Conservation (phyloP, 1,140 invertebrate genomes). For the Drosophila cardini region DNA sequence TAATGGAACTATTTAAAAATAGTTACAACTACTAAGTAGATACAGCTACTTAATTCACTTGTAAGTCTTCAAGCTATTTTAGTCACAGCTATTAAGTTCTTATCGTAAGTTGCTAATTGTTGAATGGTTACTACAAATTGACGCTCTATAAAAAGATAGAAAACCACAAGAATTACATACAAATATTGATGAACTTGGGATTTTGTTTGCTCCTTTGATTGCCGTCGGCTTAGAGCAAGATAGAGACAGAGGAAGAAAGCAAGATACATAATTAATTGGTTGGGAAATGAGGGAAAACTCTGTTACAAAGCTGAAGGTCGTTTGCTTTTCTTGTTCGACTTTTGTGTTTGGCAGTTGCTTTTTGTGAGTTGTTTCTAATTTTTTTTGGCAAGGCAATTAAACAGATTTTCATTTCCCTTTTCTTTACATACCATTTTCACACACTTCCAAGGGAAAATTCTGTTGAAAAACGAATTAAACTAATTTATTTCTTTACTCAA, state of each 20-base stretch:
- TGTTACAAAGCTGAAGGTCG: constrained; percentile 52
- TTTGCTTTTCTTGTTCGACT: constrained; percentile 54
- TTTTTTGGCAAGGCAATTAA: constrained; percentile 45
- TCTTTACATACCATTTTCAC: constrained; percentile 35
- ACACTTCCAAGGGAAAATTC: not conserved
- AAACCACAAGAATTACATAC: constrained; percentile 39
- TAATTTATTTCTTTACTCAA: not conserved
- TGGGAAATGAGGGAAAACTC: not conserved
- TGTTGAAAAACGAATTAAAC: not conserved
- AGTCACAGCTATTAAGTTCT: constrained; percentile 6
- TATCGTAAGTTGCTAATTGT: constrained; percentile 34
- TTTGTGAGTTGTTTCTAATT: constrained; percentile 9
- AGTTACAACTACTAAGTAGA: too few species aligned
- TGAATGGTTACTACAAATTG: constrained; percentile 35
- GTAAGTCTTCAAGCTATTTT: constrained; percentile 1
- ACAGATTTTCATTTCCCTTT: constrained; percentile 49
- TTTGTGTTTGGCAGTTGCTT: constrained; percentile 17
- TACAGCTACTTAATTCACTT: not conserved
- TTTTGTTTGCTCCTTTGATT: constrained; percentile 25
- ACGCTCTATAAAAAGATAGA: constrained; percentile 30
- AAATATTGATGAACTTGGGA: constrained; percentile 54
- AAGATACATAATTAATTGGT: not conserved
- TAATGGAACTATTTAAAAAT: too few species aligned
- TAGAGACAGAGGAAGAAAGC: not conserved
- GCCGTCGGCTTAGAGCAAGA: constrained; percentile 5